These are phyloP conservation scores for Leptodactylus fallax DNA, from an alignment of 2,797 vertebrate genomes.

Conservation along the genomic window DNA sequence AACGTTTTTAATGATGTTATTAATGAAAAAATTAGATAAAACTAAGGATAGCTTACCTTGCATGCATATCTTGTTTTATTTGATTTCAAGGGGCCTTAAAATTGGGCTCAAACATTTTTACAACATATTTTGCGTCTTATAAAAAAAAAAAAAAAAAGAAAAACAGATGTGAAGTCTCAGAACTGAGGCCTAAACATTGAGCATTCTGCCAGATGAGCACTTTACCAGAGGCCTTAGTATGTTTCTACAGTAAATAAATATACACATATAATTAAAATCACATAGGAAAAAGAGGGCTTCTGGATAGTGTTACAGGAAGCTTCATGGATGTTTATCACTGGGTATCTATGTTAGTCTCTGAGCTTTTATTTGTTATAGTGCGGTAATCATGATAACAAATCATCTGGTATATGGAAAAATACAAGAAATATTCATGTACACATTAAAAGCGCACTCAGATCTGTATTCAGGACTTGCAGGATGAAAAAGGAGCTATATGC, in stretches of 20 bases:
- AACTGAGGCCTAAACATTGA: background rate
- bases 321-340: background rate
- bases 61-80: background rate
- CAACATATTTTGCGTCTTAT: background rate
- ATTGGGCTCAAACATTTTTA: background rate
- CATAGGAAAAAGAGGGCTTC: background rate
- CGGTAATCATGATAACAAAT: background rate
- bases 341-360: too few relatives aligned
- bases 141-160: background rate
- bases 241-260: background rate
- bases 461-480: background rate
- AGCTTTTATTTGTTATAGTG: background rate
- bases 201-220: conserved; percentile 3
- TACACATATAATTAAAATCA: background rate
- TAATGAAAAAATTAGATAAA: too few relatives aligned
- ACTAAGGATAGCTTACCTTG: background rate
- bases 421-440: background rate
- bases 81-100: background rate
- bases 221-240: background rate
- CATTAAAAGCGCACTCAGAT: background rate
- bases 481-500: too few relatives aligned
- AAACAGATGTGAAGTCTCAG: background rate
- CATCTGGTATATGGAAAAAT: background rate
- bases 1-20: too few relatives aligned
- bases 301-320: background rate